Evolutionary conservation across 2,888 invertebrate genomes (phyloP), one percentile per base, ranked within the genome.

Genomic region (Parnassius glacialis): DNA sequence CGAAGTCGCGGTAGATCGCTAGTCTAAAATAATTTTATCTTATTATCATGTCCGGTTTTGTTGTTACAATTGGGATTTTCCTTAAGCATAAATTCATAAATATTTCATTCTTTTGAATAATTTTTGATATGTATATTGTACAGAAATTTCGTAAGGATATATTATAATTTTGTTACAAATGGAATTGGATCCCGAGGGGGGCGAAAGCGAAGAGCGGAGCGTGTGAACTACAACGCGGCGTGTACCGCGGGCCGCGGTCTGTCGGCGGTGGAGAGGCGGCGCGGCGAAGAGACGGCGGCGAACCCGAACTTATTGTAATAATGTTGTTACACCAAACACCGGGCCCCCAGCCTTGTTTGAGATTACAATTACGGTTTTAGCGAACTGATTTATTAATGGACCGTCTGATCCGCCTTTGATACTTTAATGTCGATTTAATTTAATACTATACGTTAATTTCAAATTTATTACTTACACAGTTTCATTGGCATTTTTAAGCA

Each of bases 351-450:
- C 84, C 85, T 85, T 90, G 90, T 90, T 90, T 90, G 90, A 90
- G 90, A 90, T 90, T 90, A 90, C 90, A 90, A 90, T 91, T 91
- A 91, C 90, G 90, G 91, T 86, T 90, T 90, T 90, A 90, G 90
- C 90, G 86, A 87, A 90, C 89, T 91, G 90, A 90, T 90, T 91
- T 90, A 90, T 90, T 91, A 90, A 91, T 90, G 90, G 90, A 85
- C 84, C 86, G 89, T 83, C 85, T 90, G 89, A 90, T 90, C 89
- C 89, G 85, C 81, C 87, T 59, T 59, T 90, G 90, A 88, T 90
- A 89, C 91, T 87, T 89, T 87, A 87, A 89, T 89, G 85, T 87
- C 87, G 87, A 88, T 84, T 87, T 85, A 84, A 87, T 91, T 90
- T 89, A 80, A 34, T 34, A 5, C 34, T 34, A 34, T 34, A 34